Base-by-base conservation (phyloP, 1,140 invertebrate species). In the Leptinotarsa texana region DNA sequence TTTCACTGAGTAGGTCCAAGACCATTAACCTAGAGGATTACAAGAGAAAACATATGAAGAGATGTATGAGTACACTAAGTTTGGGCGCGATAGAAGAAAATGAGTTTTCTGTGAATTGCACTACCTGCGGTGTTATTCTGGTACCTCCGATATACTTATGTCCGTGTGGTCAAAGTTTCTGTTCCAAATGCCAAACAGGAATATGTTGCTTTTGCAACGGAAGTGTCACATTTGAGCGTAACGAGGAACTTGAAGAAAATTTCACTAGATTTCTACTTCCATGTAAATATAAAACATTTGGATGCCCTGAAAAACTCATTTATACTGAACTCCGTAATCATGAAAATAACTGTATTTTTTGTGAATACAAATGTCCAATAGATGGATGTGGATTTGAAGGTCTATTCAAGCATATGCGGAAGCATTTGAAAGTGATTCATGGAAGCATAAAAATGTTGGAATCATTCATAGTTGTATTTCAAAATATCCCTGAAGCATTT, bases 101-200 rank as follows among this genome's bases (percentile, higher is more conserved):
- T 21, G 74, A 77, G n/a, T 67, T 69, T 61, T 76, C 78, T 33
- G 15, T 82, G 2, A 75, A 75, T 51, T 83, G 82, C 70, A 71
- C 75, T 18, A 76, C 79, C 24, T 83, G 82, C 61, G 51, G 62
- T 22, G 62, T 74, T 15, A 73, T 78, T 48, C 77, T 83, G 73
- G 33, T 77, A 27, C 77, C 80, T 18, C 82, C 81, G 15, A 83
- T 82, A 49, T 81, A 79, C 72, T 57, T 82, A 18, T 83, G 82
- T 74, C 18, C 11, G 17, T 74, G 72, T 22, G 78, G 75, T 3
- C 82, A 83, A 65, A 82, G 79, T 51, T 75, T 82, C 13, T 83
- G 82, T 65, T 6, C 42, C 1, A 74, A 73, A 27, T 83, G 82
- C 48, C 66, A 73, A 61, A 33, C 61, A 11, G 62, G 47, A 48